Evolutionary conservation across 2,113 vertebrate genomes (phyloP), one percentile per base, ranked within the genome.

Genomic region (Vulpes vulpes): DNA sequence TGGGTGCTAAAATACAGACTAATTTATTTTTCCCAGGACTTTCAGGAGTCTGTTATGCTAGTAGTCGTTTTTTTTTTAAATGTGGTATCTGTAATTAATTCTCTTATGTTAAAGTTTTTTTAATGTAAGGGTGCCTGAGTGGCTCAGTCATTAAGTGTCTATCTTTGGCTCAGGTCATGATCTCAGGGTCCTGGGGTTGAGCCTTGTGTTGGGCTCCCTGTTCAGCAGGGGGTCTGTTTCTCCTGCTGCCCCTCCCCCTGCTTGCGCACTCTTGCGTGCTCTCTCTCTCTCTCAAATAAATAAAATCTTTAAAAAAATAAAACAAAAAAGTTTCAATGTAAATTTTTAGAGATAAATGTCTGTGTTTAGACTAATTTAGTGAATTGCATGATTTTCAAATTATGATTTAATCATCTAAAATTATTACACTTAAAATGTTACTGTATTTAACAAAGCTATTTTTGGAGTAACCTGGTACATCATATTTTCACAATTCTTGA

Each of bases 391-490:
- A 96, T 94, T 94, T 98, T 98, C 81, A 82, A 98, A 98, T 97
- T 95, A 91, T 97, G 94, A 89, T 97, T 97, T 96, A 98, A 71
- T 97, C 96, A 94, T 97, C 98, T 96, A 94, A 74, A 83, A 94
- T 60, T 67, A 93, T 90, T 90, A 81, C 64, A 86, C 62, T 74
- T 96, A 98, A 96, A 88, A 97, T 97, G 95, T 97, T 98, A 82
- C 78, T 79, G 79, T 96, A 97, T 95, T 95, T 98, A 94, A 97
- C 57, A 98, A 97, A 95, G 69, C 95, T 98, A 92, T 98, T 98
- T 98, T 98, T 97, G 95, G 97, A 98, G 97, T 95, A 96, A 89
- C 78, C 80, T 98, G 98, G 71, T 69, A 94, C 92, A 96, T 98
- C 97, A 73, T 98, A 98, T 91, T 98, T 98, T 98, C 98, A 65